Conservation (phyloP, 2,113 vertebrate species). For the Notothenia coriiceps region DNA sequence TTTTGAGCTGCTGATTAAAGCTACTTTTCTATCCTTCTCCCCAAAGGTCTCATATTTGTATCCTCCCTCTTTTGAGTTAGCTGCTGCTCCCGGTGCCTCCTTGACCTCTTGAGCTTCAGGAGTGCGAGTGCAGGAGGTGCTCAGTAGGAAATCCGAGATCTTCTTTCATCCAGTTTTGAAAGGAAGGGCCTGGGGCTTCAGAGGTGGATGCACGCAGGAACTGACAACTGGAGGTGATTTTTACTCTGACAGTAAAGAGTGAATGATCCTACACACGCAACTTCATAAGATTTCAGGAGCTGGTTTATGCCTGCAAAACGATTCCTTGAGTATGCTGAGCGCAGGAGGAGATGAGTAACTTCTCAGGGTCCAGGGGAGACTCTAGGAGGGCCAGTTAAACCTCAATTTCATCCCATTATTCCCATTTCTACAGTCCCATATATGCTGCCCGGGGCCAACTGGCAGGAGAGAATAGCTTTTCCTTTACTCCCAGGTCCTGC, state of each 20-base stretch:
- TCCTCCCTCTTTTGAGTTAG: conserved; percentile 15
- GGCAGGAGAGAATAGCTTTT: conserved; percentile 49
- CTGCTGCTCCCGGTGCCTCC: conserved; percentile 3
- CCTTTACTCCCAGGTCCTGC: conserved; percentile 46
- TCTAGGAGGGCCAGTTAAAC: conserved; percentile 32
- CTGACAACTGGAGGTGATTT: conserved; percentile 19
- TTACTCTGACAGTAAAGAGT: conserved; percentile 19
- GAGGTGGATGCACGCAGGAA: conserved; percentile 41
- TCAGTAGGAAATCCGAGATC: conserved; percentile 28
- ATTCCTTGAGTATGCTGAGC: conserved; percentile 21
- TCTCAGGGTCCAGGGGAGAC: conserved; percentile 20
- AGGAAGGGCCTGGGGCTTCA: conserved; percentile 43
- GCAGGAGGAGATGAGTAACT: conserved; percentile 40
- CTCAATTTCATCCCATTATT: conserved; percentile 21
- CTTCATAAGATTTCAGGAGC: conserved; percentile 32
- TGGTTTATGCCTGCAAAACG: conserved; percentile 36
- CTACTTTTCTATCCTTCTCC: background rate
- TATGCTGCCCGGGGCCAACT: conserved; percentile 47
- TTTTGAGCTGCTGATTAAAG: conserved; percentile 24
- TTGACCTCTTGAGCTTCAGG: conserved; percentile 38
- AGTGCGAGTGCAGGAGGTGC: conserved; percentile 11
- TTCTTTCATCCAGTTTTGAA: conserved; percentile 35
- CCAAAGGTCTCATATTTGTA: background rate
- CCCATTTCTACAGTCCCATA: conserved; percentile 30
- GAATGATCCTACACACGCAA: conserved; percentile 32